Conservation (phyloP, 2,113 vertebrate species). For the Malaclemys terrapin region DNA sequence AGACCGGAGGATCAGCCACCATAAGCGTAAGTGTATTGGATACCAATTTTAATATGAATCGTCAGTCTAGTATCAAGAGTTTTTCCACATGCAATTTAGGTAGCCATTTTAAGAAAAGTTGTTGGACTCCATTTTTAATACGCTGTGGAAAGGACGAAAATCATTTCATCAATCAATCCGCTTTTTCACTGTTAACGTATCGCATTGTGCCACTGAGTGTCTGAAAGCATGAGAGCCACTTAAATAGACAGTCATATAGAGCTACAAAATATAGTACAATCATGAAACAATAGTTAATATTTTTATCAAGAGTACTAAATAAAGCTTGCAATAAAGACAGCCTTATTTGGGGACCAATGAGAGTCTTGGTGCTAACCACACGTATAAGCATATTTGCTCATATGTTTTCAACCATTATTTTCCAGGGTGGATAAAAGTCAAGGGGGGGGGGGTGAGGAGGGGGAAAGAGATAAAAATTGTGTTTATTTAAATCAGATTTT, state of each 20-base stretch:
- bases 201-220: background rate
- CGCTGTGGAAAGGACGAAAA: background rate
- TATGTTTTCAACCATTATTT: background rate
- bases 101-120: background rate
- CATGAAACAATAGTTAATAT: background rate
- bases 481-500: background rate
- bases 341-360: background rate
- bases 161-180: background rate
- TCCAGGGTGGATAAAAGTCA: background rate
- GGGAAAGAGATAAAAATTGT: background rate
- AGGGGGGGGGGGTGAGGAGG: no score
- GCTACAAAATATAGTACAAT: background rate
- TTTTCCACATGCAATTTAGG: background rate
- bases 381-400: background rate
- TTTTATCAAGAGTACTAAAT: background rate
- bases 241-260: background rate
- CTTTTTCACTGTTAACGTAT: background rate
- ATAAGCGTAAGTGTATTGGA: background rate
- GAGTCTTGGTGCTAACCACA: background rate
- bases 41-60: background rate
- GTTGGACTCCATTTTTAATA: background rate
- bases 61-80: background rate
- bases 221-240: accelerated
- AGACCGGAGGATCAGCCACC: background rate
- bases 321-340: background rate